Evolutionary conservation across 2,797 vertebrate species (phyloP), one percentile per base, ranked within the genome.

Genomic region (Xiphophorus birchmanni): DNA sequence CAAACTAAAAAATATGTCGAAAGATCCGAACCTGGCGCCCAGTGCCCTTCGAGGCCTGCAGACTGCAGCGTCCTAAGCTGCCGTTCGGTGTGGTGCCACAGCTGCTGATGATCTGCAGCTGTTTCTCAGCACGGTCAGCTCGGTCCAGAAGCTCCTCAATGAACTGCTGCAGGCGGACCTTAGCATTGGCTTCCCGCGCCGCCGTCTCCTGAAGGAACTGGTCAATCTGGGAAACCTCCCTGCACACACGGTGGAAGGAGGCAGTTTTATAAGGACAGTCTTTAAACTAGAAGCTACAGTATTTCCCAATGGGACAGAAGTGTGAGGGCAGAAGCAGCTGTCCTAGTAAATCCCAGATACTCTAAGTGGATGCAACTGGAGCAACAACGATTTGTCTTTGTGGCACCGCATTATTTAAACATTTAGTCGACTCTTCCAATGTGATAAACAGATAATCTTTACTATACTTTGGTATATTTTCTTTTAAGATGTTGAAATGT

Each of bases 171-270:
- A 99, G 96, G 0, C 98, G 97, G 71, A 99, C 96, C 88, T 99
- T 99, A 89, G 98, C 98, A 0, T 97, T 99, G 91, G 98, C 98
- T 91, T 99, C 99, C 0, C 99, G 97, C 0, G 97, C 98, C 0
- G 99, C 99, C 0, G 99, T 99, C 93, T 99, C 98, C 95, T 99
- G 99, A 82, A 99, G 96, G 96, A 99, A 99, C 87, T 98, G 97
- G 92, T 99, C 98, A 0, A 99, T 99, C 94, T 99, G 98, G 82
- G 97, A 95, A 87, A 99, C 99, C 92, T 99, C 98, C 95, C 98
- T 99, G 95, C 11, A 74, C 37, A 82, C 45, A 87, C 11, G 35
- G 18, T 6, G n/a, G 11, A 54, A 75, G 35, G 44, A 15, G 3
- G 21, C 0, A 12, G 26, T 23, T 2, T 84, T 67, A 83, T 56